phyloP scores from a whole-genome alignment of 2,888 invertebrate species.

The Eumerus sabulonum region DNA sequence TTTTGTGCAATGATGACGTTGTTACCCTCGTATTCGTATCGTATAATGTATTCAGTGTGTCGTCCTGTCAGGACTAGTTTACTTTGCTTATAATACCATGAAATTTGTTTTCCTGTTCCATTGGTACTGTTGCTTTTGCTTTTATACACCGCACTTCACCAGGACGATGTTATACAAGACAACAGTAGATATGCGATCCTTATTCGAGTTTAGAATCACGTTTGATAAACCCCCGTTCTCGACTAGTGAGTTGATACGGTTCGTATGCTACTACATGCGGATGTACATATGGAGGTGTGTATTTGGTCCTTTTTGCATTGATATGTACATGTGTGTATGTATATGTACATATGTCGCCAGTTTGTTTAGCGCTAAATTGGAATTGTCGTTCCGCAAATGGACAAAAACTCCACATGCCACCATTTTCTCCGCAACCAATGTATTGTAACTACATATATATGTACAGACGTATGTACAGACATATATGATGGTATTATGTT shows the following conservation, averaged over 20 bases:
- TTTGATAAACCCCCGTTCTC: constrained; percentile 58
- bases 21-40: constrained; percentile 12
- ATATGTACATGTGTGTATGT: constrained; percentile 18
- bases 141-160: background rate
- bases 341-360: constrained; percentile 44
- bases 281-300: no score
- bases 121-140: constrained; percentile 15
- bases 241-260: constrained; percentile 26
- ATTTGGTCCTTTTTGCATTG: no score
- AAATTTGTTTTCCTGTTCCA: constrained; percentile 64
- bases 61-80: constrained; percentile 51
- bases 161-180: constrained; percentile 15
- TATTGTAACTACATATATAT: no score
- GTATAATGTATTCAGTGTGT: constrained; percentile 35
- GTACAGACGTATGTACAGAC: background rate
- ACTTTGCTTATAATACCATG: constrained; percentile 65
- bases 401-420: constrained; percentile 3
- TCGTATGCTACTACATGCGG: background rate
- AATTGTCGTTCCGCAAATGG: constrained; percentile 59
- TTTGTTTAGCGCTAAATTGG: constrained; percentile 58
- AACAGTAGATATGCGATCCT: constrained; percentile 1
- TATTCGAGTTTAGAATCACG: constrained; percentile 55
- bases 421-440: background rate
- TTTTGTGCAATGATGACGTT: constrained; percentile 16
- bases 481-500: no score